Conservation (phyloP, 1,140 invertebrate genomes). For the Nebria ingens region DNA sequence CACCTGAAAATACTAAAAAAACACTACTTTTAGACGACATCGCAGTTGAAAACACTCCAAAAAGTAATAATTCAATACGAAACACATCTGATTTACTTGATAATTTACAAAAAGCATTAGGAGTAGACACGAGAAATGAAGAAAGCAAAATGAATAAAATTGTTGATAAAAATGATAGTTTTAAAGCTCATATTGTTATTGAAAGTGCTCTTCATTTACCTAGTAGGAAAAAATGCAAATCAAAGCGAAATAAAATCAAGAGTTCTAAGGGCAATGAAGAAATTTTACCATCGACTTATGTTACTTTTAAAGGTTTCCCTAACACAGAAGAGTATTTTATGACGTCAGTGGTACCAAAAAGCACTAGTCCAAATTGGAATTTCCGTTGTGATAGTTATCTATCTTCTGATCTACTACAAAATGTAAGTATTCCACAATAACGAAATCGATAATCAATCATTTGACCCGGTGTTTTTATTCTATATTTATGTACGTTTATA, state of each 20-base stretch:
- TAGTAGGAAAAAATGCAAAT: slow-evolving; percentile 32
- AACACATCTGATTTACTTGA: slow-evolving; percentile 37
- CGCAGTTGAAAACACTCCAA: not conserved
- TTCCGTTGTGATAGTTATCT: slow-evolving; percentile 42
- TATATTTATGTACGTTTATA: no score
- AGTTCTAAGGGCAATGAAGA: slow-evolving; percentile 21
- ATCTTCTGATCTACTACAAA: slow-evolving; percentile 40
- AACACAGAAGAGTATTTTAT: slow-evolving; percentile 29
- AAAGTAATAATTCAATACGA: slow-evolving; percentile 13
- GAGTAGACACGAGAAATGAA: slow-evolving; percentile 11
- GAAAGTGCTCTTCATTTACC: slow-evolving; percentile 46
- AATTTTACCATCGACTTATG: slow-evolving; percentile 43
- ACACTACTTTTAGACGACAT: no score
- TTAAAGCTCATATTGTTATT: slow-evolving; percentile 41
- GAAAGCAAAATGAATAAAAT: slow-evolving; percentile 10
- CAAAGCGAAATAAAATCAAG: slow-evolving; percentile 24
- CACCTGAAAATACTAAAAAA: not conserved
- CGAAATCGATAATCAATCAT: no score
- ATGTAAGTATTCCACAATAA: slow-evolving; percentile 38
- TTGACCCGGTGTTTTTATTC: no score
- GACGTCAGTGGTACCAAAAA: slow-evolving; percentile 41
- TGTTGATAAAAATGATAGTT: slow-evolving; percentile 17
- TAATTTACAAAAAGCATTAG: slow-evolving; percentile 34
- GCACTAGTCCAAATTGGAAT: slow-evolving; percentile 44
- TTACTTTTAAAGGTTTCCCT: slow-evolving; percentile 41